Evolutionary conservation across 2,888 invertebrate genomes (phyloP).

Genomic region (Orthosia gothica): DNA sequence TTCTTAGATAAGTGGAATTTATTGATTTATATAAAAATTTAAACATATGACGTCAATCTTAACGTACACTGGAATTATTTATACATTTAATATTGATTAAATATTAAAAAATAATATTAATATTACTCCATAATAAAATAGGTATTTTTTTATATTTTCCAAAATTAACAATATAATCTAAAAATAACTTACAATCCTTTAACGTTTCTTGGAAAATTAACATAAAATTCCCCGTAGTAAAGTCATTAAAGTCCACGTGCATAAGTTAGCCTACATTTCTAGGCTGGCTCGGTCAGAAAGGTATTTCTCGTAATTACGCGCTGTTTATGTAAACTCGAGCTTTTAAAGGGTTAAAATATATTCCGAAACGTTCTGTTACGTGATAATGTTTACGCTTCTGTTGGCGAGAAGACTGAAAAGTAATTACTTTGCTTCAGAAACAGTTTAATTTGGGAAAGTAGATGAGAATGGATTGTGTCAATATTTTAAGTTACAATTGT

Average conservation of each 20-base stretch:
- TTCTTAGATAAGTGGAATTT: not conserved
- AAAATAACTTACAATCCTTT: not conserved
- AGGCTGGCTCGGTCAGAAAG: conserved; percentile 29
- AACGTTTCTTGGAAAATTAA: not conserved
- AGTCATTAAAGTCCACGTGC: conserved; percentile 24
- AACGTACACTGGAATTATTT: not conserved
- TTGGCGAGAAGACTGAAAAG: conserved; percentile 2
- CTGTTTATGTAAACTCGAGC: conserved; percentile 41
- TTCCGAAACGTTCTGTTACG: conserved; percentile 30
- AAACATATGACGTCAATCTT: not conserved
- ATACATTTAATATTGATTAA: not conserved
- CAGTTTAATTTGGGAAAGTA: conserved; percentile 7
- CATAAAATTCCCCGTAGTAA: not conserved
- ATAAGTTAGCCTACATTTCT: conserved; percentile 30
- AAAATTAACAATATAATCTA: not conserved
- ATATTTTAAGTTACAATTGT: not conserved
- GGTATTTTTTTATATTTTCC: no score
- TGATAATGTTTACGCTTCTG: conserved; percentile 16
- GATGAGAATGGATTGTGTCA: not conserved
- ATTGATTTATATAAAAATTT: not conserved
- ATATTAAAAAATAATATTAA: not conserved
- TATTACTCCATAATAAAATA: not conserved
- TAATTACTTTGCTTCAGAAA: conserved; percentile 3
- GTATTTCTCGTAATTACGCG: conserved; percentile 57
- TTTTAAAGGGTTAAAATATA: conserved; percentile 52